A percentile compares a stretch with the other conserved stretches of the same genome.
Conservation (phyloP, 1,140 invertebrate genomes). For the Nylanderia fulva region DNA sequence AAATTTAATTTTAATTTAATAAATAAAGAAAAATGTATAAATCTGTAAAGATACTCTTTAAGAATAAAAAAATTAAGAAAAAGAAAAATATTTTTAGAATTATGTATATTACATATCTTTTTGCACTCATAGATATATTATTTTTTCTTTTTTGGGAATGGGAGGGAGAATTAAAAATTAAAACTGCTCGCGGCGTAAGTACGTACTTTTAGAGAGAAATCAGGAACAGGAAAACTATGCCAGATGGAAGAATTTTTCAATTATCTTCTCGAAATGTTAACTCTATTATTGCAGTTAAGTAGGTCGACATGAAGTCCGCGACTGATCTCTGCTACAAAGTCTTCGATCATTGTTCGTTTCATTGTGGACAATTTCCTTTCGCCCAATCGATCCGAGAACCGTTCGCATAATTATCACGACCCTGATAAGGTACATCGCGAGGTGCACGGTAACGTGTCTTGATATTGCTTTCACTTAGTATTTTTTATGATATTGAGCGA, state of each 20-base stretch:
- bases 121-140: no score
- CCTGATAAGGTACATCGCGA: conserved; percentile 32
- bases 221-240: neutral
- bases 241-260: neutral
- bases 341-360: neutral
- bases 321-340: conserved; percentile 6
- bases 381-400: neutral
- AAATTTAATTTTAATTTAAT: no score
- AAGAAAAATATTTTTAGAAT: no score
- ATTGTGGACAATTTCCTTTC: neutral
- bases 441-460: neutral
- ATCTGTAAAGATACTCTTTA: no score
- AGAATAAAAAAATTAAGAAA: no score
- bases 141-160: no score
- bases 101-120: no score
- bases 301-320: neutral
- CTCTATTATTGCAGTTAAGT: conserved; percentile 7
- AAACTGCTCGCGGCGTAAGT: no score
- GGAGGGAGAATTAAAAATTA: no score
- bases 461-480: conserved; percentile 65
- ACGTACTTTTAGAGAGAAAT: neutral
- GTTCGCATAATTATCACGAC: conserved; percentile 60
- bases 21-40: no score
- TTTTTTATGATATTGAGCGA: neutral
- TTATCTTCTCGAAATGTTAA: conserved; percentile 9